These are phyloP conservation scores for Globia sparganii DNA, from an alignment of 2,888 invertebrate genomes.

Conservation along the genomic window DNA sequence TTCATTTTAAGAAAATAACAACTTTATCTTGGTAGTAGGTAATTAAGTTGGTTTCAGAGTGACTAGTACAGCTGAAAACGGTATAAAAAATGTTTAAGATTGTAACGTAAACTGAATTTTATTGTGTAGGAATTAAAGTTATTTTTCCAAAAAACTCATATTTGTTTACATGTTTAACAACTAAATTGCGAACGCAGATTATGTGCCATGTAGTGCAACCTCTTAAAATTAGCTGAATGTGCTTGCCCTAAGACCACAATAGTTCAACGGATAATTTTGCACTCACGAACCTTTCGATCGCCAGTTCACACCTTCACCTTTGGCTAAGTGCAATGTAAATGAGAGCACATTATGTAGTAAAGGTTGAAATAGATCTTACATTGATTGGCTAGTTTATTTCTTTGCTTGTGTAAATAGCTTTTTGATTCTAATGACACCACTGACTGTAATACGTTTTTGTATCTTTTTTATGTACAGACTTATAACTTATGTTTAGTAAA, in stretches of 20 bases:
- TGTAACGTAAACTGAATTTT: too few relatives aligned
- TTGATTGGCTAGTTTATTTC: conserved; percentile 10
- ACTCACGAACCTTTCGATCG: conserved; percentile 33
- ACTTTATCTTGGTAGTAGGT: too few relatives aligned
- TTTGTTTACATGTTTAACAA: too few relatives aligned
- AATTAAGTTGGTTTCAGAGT: too few relatives aligned
- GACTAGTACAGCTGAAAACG: too few relatives aligned
- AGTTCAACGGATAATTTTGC: conserved; percentile 8
- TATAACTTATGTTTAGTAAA: not conserved
- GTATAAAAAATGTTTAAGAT: too few relatives aligned
- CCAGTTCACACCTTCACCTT: conserved; percentile 46
- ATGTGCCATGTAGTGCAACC: not conserved
- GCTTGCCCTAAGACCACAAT: not conserved
- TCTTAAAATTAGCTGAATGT: not conserved
- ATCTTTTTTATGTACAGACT: not conserved
- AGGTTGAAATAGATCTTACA: not conserved
- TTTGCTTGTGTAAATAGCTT: not conserved
- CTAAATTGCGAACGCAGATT: too few relatives aligned
- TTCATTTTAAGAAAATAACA: too few relatives aligned
- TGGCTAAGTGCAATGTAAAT: conserved; percentile 28
- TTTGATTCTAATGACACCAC: too few relatives aligned
- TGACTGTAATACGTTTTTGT: not conserved
- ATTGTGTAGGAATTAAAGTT: too few relatives aligned
- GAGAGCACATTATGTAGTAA: conserved; percentile 36
- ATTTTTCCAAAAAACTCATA: too few relatives aligned